Evolutionary conservation across 2,888 invertebrate species (phyloP).

Genomic region (Auanema sp.): DNA sequence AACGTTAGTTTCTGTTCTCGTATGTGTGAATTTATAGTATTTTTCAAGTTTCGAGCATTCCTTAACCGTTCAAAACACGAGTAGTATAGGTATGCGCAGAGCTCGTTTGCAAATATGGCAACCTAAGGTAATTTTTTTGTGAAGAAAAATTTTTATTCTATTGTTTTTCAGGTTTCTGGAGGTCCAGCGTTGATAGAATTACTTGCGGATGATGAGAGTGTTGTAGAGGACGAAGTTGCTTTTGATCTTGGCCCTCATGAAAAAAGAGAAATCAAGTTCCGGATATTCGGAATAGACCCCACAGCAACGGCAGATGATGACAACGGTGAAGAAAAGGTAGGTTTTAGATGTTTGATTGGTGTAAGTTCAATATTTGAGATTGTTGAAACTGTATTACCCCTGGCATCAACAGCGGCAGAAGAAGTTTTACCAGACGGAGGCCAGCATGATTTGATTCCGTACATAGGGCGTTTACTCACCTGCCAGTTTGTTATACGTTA

Average conservation of each 20-base stretch:
- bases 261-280: conserved; percentile 45
- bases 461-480: conserved; percentile 57
- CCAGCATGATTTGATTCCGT: conserved; percentile 60
- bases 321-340: conserved; percentile 34
- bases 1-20: conserved; percentile 31
- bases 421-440: conserved; percentile 23
- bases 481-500: conserved; percentile 56
- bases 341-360: neutral
- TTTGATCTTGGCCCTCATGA: conserved; percentile 39
- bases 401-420: conserved; percentile 30
- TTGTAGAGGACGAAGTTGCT: conserved; percentile 22
- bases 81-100: conserved; percentile 44
- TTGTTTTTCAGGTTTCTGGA: conserved; percentile 34
- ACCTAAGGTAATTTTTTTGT: conserved; percentile 28
- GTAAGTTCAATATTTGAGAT: conserved; percentile 2
- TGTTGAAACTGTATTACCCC: conserved; percentile 38
- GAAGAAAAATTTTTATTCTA: neutral
- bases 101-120: conserved; percentile 44
- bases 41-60: conserved; percentile 54
- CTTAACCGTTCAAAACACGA: conserved; percentile 49
- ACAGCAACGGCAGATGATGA: conserved; percentile 54
- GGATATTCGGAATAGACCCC: conserved; percentile 62
- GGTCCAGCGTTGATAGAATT: conserved; percentile 54
- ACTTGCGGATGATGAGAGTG: conserved; percentile 16
- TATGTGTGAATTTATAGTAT: neutral